Evolutionary conservation across 2,888 invertebrate genomes (phyloP).

Genomic region (Drosophila paracracens): DNA sequence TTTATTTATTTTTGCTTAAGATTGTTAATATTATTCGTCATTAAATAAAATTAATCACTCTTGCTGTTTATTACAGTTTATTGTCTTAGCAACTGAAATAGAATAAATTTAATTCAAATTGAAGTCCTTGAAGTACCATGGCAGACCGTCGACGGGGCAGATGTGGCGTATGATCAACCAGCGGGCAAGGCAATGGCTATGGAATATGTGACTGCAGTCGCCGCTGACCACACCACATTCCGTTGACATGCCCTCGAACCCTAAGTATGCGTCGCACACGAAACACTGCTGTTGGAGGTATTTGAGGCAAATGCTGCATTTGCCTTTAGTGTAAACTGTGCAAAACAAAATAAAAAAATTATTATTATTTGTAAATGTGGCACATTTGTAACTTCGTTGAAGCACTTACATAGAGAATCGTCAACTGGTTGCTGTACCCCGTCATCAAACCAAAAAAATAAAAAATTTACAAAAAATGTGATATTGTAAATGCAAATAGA

Average conservation of each 20-base stretch:
- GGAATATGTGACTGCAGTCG: neutral
- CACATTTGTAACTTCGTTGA: neutral
- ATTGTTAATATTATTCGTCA: neutral
- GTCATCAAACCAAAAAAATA: neutral
- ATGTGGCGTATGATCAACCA: fast-evolving
- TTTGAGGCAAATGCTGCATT: neutral
- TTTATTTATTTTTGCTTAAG: neutral
- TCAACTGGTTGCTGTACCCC: neutral
- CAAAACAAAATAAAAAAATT: neutral
- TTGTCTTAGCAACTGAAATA: no score
- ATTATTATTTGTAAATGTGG: neutral
- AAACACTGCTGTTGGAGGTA: fast-evolving
- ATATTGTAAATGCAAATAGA: neutral
- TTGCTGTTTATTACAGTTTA: no score
- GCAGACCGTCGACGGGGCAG: fast-evolving
- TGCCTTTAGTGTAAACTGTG: neutral
- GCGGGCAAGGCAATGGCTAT: neutral
- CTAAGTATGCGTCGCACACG: neutral
- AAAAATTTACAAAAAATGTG: neutral
- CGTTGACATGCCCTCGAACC: no score
- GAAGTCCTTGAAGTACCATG: neutral
- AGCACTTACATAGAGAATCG: neutral
- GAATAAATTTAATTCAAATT: no score
- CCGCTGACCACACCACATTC: neutral
- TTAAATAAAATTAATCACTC: neutral